phyloP scores from a whole-genome alignment of 1,140 invertebrate species.

The Conus betulinus region DNA sequence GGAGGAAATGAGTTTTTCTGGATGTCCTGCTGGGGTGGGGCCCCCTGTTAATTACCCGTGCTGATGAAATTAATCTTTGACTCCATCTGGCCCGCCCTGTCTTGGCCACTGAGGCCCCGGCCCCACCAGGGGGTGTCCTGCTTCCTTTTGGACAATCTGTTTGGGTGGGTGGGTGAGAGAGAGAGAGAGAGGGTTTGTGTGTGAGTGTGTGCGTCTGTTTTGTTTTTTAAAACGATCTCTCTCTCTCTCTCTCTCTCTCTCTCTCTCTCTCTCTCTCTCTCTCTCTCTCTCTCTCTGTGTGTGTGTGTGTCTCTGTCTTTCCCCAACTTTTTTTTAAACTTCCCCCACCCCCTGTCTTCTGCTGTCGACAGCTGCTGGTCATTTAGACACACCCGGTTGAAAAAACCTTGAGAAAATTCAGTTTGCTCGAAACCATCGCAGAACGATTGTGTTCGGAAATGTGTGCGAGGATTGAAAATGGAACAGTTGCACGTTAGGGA shows the following conservation, averaged over 20 bases:
- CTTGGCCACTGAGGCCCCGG: neutral
- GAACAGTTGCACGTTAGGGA: no score
- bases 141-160: neutral
- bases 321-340: no score
- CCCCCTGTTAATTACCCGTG: slow-evolving; percentile 33
- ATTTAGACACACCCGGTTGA: no score
- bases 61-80: slow-evolving; percentile 43
- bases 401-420: no score
- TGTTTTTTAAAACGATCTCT: neutral
- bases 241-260: neutral
- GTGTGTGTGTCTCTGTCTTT: no score
- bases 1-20: slow-evolving; percentile 37
- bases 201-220: neutral
- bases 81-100: slow-evolving; percentile 26
- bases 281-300: no score
- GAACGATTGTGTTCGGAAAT: no score
- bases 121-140: neutral
- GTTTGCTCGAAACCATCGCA: no score
- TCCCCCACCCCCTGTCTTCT: no score
- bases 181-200: neutral
- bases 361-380: no score
- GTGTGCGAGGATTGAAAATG: no score
- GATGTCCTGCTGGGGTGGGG: slow-evolving; percentile 24
- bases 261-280: no score
- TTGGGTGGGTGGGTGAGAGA: neutral